A percentile compares a stretch with the other conserved stretches of the same genome.
Conservation (phyloP, 2,888 invertebrate species). For the Meta bourneti region DNA sequence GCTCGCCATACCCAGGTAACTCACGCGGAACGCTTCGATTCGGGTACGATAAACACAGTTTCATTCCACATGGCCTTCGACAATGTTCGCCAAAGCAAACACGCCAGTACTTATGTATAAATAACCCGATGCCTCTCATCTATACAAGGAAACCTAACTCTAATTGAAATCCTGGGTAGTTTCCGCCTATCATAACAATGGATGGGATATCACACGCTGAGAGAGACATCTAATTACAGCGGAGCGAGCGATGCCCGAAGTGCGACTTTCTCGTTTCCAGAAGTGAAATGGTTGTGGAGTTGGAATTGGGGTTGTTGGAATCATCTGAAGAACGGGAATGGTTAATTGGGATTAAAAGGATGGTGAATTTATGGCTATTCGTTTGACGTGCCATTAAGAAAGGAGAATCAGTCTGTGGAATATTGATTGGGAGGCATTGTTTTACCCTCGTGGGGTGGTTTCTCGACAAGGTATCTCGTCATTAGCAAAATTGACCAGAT, state of each 20-base stretch:
- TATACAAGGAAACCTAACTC: not conserved
- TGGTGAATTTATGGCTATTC: not conserved
- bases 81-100: conserved; percentile 41
- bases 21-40: not conserved
- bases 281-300: not conserved
- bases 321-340: not conserved
- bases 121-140: conserved; percentile 5
- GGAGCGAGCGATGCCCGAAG: not conserved
- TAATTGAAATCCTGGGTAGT: conserved; percentile 55
- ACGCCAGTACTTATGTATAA: conserved; percentile 18
- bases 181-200: conserved; percentile 56
- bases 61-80: not conserved
- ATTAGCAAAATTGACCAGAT: too few species aligned
- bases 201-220: not conserved
- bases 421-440: not conserved
- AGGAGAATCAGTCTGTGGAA: not conserved
- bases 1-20: not conserved
- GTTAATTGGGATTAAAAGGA: conserved; percentile 8
- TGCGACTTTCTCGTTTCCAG: not conserved
- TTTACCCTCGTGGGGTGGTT: too few species aligned
- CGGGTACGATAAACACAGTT: not conserved
- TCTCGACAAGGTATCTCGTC: too few species aligned
- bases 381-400: not conserved
- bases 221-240: conserved; percentile 3
- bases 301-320: not conserved